Conservation (phyloP, 2,797 vertebrate species). For the Sphaeramia orbicularis region DNA sequence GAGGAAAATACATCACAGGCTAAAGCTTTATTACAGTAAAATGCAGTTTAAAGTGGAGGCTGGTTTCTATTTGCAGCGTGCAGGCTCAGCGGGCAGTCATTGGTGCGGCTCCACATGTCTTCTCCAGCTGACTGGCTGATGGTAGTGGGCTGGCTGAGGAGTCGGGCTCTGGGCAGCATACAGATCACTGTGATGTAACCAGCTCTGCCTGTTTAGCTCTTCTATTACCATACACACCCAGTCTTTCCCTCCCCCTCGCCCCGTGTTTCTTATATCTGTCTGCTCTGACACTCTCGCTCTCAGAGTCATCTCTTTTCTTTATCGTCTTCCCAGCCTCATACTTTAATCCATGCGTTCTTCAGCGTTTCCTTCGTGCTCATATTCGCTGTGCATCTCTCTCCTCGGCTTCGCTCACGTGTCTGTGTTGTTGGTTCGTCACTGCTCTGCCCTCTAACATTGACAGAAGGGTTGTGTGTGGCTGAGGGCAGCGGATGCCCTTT, state of each 20-base stretch:
- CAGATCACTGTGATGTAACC: constrained; percentile 71
- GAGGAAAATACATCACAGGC: too few species aligned
- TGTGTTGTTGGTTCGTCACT: constrained; percentile 52
- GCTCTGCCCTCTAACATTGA: constrained; percentile 60
- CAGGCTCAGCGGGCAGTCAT: constrained; percentile 16
- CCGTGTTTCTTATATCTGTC: constrained; percentile 39
- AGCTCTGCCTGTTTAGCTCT: constrained; percentile 23
- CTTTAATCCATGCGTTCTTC: constrained; percentile 40
- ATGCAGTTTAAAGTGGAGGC: neutral
- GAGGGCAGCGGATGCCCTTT: constrained; percentile 63
- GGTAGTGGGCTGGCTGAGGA: constrained; percentile 44
- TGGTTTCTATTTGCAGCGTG: constrained; percentile 15
- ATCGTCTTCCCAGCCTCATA: constrained; percentile 10
- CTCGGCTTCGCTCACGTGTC: constrained; percentile 62
- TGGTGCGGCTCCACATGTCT: constrained; percentile 43
- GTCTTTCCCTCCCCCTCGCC: constrained; percentile 16
- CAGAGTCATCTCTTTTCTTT: constrained; percentile 42
- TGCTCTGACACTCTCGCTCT: constrained; percentile 18
- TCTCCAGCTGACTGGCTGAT: constrained; percentile 68
- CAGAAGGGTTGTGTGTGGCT: constrained; percentile 70
- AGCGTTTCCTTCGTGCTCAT: constrained; percentile 19
- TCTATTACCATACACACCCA: constrained; percentile 1
- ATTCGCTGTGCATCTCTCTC: constrained; percentile 20
- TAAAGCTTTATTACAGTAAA: neutral
- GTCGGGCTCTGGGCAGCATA: constrained; percentile 60